Evolutionary conservation across 2,888 invertebrate species (phyloP).

Genomic region (Athalia rosae): DNA sequence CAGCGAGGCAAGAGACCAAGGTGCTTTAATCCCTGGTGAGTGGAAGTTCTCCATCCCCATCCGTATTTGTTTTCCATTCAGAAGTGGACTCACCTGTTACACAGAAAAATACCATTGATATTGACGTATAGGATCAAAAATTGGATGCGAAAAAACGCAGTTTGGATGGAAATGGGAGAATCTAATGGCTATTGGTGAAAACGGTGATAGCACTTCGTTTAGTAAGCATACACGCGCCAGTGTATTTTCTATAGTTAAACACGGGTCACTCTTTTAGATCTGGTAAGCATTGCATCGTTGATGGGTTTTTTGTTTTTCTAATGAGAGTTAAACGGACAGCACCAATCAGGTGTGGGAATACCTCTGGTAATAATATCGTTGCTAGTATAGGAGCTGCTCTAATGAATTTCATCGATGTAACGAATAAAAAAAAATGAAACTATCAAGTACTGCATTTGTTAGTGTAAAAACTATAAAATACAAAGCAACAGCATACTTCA

Average conservation of each 20-base stretch:
- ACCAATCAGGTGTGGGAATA: neutral
- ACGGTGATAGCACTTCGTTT: conserved; percentile 28
- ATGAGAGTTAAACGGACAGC: too few relatives aligned
- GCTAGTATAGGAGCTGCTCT: neutral
- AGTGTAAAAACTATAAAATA: conserved; percentile 37
- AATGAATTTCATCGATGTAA: neutral
- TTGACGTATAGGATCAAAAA: neutral
- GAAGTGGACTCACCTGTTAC: conserved; percentile 52
- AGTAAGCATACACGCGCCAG: conserved; percentile 13
- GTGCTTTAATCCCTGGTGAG: conserved; percentile 68
- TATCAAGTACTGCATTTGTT: conserved; percentile 3
- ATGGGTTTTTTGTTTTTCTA: too few relatives aligned
- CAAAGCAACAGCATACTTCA: conserved; percentile 72
- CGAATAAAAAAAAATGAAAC: neutral
- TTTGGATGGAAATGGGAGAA: too few relatives aligned
- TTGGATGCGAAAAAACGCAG: neutral
- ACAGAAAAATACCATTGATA: neutral
- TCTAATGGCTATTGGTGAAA: neutral
- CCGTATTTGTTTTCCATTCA: conserved; percentile 65
- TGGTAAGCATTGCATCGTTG: neutral
- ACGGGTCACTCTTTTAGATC: neutral
- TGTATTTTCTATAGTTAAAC: neutral
- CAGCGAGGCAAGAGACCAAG: conserved; percentile 90
- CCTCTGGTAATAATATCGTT: neutral
- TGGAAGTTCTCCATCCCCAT: conserved; percentile 62